phyloP scores from a whole-genome alignment of 2,113 vertebrate genomes.

The Fukomys damarensis region DNA sequence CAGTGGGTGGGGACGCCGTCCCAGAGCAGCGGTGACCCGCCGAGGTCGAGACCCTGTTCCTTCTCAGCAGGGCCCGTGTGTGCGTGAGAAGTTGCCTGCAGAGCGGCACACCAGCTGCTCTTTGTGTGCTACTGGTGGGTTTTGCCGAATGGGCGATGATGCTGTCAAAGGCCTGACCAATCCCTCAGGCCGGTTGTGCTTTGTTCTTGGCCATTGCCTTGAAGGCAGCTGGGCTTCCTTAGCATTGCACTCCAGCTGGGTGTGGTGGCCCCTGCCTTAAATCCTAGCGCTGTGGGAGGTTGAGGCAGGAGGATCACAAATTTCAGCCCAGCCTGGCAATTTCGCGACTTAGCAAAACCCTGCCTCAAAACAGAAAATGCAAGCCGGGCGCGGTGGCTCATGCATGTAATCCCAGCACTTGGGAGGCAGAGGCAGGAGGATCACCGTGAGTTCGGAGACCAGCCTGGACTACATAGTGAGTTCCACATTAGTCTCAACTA shows the following conservation, averaged over 20 bases:
- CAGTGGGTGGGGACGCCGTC: background rate
- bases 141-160: background rate
- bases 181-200: background rate
- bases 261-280: background rate
- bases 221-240: background rate
- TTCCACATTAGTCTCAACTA: too few relatives aligned
- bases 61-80: background rate
- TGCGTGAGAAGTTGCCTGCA: background rate
- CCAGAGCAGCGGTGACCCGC: background rate
- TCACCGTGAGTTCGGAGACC: too few relatives aligned
- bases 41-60: background rate
- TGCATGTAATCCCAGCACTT: too few relatives aligned
- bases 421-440: too few relatives aligned
- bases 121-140: background rate
- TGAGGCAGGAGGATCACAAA: background rate
- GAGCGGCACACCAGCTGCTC: background rate
- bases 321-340: background rate
- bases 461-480: too few relatives aligned
- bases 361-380: background rate
- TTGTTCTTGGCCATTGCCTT: background rate
- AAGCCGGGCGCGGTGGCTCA: too few relatives aligned
- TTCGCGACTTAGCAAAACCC: background rate
- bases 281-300: background rate
- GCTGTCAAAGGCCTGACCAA: background rate
- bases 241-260: background rate